Evolutionary conservation across 1,140 invertebrate species (phyloP).

Genomic region (Rhyzopertha dominica): DNA sequence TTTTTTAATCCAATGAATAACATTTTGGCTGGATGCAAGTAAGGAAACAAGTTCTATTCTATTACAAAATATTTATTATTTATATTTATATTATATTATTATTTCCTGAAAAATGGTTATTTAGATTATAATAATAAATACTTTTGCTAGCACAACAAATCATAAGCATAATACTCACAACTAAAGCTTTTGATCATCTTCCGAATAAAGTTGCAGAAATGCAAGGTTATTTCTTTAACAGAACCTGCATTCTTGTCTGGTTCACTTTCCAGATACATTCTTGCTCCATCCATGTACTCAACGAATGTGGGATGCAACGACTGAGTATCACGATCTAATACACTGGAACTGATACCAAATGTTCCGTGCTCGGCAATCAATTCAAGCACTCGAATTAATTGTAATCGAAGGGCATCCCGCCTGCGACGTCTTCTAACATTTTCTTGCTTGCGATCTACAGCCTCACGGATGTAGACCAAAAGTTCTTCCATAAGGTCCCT

Average conservation of each 20-base stretch:
- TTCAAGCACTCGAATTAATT: slow-evolving; percentile 86
- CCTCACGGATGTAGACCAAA: slow-evolving; percentile 84
- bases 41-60: no score
- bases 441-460: slow-evolving; percentile 96
- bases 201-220: slow-evolving; percentile 91
- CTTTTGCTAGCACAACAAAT: not conserved
- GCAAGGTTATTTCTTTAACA: slow-evolving; percentile 79
- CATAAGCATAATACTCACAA: slow-evolving; percentile 54
- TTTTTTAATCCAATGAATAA: no score
- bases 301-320: slow-evolving; percentile 82
- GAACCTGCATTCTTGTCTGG: slow-evolving; percentile 78
- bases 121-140: no score
- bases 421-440: slow-evolving; percentile 85
- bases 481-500: slow-evolving; percentile 97
- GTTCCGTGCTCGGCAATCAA: slow-evolving; percentile 89
- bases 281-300: slow-evolving; percentile 92
- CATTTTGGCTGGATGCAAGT: no score
- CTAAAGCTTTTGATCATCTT: slow-evolving; percentile 92
- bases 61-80: not conserved
- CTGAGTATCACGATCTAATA: slow-evolving; percentile 76
- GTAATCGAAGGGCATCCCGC: slow-evolving; percentile 86
- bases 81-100: not conserved
- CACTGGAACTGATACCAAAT: slow-evolving; percentile 77
- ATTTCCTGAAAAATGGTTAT: no score
- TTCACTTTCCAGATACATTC: slow-evolving; percentile 86